Conservation (phyloP, 2,113 vertebrate genomes). For the Sinocyclocheilus maitianheensis region DNA sequence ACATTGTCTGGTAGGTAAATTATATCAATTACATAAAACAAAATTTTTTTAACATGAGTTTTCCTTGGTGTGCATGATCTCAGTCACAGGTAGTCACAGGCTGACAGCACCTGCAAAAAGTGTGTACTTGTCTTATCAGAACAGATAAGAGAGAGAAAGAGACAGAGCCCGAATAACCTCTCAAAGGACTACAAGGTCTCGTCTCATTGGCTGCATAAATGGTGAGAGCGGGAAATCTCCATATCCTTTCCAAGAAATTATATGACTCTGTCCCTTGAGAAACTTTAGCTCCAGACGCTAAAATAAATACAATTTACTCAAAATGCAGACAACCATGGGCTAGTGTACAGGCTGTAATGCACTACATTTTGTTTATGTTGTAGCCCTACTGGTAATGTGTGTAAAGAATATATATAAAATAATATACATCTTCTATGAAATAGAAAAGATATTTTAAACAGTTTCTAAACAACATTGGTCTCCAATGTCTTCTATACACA, state of each 20-base stretch:
- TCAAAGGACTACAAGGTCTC: background rate
- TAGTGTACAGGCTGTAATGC: background rate
- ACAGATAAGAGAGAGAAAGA: constrained; percentile 37
- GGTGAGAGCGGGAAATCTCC: constrained; percentile 38
- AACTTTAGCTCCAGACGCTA: background rate
- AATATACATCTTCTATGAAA: background rate
- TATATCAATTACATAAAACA: background rate
- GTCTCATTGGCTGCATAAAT: constrained; percentile 55
- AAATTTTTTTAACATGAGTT: constrained; percentile 64
- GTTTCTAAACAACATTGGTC: background rate
- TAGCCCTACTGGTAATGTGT: background rate
- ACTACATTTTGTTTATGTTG: background rate
- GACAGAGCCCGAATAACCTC: background rate
- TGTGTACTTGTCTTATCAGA: constrained; percentile 23
- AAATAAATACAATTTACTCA: constrained; percentile 1
- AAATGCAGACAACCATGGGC: background rate
- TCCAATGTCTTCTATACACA: no score
- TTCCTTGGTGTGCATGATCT: constrained; percentile 69
- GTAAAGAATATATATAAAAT: background rate
- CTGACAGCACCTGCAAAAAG: constrained; percentile 9
- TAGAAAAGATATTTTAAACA: background rate
- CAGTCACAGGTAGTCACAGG: background rate
- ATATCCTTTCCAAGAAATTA: constrained; percentile 30
- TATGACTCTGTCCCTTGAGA: background rate
- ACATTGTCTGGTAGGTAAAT: background rate